Conservation (phyloP, 1,140 invertebrate species). For the Brachionus rubens region DNA sequence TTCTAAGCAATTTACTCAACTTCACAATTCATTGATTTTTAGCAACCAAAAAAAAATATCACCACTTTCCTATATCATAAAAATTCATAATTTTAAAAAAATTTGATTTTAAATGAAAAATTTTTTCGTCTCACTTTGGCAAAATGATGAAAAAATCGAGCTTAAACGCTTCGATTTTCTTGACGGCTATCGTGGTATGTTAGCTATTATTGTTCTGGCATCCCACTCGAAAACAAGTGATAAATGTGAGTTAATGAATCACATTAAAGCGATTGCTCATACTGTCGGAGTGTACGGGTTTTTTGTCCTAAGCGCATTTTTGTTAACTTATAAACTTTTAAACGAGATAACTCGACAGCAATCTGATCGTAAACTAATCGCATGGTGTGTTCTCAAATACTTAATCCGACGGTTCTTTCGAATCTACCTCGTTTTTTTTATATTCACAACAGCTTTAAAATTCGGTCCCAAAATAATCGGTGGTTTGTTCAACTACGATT, state of each 20-base stretch:
- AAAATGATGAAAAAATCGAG: neutral
- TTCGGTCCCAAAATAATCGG: neutral
- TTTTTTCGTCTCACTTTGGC: neutral
- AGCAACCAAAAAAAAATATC: too few species aligned
- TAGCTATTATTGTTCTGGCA: constrained; percentile 19
- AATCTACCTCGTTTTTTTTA: constrained; percentile 27
- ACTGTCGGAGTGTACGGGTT: constrained; percentile 6
- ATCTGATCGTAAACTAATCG: neutral
- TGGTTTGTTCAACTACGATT: neutral
- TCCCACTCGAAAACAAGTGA: constrained; percentile 13
- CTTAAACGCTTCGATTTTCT: constrained; percentile 3
- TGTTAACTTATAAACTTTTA: constrained; percentile 17
- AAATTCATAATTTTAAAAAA: too few species aligned
- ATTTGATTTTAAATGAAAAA: neutral
- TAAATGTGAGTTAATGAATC: constrained; percentile 17
- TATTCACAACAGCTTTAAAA: neutral
- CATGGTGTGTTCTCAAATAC: neutral
- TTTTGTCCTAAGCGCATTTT: constrained; percentile 35
- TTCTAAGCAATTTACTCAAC: too few species aligned
- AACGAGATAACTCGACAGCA: neutral
- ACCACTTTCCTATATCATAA: too few species aligned
- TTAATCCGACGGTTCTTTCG: constrained; percentile 19
- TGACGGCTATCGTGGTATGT: constrained; percentile 27
- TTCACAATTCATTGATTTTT: too few species aligned
- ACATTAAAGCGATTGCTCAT: neutral